Evolutionary conservation across 2,888 invertebrate species (phyloP).

Genomic region (Sesia bembeciformis): DNA sequence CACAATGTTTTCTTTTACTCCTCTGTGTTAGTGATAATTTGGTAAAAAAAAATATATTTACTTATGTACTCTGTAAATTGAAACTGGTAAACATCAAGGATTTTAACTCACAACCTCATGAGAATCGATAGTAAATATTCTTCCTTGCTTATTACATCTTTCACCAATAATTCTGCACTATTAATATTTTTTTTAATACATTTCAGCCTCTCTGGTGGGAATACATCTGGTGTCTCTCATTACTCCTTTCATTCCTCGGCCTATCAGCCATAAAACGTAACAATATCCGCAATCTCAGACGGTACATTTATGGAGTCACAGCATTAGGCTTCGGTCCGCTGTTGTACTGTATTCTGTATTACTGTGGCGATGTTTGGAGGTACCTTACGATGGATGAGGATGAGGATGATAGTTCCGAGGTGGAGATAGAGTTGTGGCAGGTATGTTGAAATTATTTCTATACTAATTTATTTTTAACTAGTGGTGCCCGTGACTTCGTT

Average conservation of each 20-base stretch:
- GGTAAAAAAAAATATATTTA: too few relatives aligned
- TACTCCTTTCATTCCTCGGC: constrained; percentile 88
- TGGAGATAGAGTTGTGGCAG: constrained; percentile 87
- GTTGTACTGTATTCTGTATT: constrained; percentile 85
- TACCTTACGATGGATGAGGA: constrained; percentile 77
- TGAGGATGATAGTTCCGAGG: constrained; percentile 66
- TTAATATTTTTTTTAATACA: too few relatives aligned
- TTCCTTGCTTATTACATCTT: too few relatives aligned
- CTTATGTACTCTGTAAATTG: too few relatives aligned
- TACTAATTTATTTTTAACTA: too few relatives aligned
- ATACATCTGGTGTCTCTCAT: constrained; percentile 91
- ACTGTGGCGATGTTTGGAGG: constrained; percentile 87
- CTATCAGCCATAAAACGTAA: constrained; percentile 91
- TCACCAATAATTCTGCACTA: too few relatives aligned
- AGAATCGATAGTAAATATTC: too few relatives aligned
- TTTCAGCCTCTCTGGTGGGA: constrained; percentile 92
- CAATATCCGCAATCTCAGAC: constrained; percentile 82
- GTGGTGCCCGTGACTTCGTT: too few relatives aligned
- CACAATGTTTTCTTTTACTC: too few relatives aligned
- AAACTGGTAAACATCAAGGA: too few relatives aligned
- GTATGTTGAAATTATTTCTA: constrained; percentile 43
- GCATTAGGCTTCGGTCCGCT: constrained; percentile 85
- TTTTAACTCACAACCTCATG: too few relatives aligned
- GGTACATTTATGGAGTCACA: constrained; percentile 83
- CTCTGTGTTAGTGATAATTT: too few relatives aligned